Evolutionary conservation across 2,113 vertebrate genomes (phyloP).

Genomic region (Arizona elegans): DNA sequence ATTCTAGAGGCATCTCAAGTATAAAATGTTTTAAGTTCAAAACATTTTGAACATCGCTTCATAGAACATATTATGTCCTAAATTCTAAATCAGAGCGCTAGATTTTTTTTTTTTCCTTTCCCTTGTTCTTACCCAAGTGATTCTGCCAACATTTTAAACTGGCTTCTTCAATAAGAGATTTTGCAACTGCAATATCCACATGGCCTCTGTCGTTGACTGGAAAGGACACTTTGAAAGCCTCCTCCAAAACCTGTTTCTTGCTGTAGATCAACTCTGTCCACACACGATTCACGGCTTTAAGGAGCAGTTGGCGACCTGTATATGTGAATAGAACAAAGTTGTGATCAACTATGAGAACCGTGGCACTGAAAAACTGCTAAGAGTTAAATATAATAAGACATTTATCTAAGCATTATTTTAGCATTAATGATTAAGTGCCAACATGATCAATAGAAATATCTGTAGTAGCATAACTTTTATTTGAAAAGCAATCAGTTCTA

Average conservation of each 20-base stretch:
- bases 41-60: neutral
- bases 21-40: neutral
- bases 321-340: slow-evolving; percentile 3
- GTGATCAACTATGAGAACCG: neutral
- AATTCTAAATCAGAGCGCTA: neutral
- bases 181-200: slow-evolving; percentile 86
- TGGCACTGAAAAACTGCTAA: neutral
- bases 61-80: neutral
- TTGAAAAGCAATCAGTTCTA: neutral
- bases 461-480: neutral
- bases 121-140: slow-evolving; percentile 82
- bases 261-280: slow-evolving; percentile 98
- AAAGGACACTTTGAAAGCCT: slow-evolving; percentile 91
- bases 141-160: slow-evolving; percentile 96
- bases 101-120: too few species aligned
- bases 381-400: too few species aligned
- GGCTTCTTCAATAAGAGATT: slow-evolving; percentile 88
- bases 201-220: slow-evolving; percentile 93
- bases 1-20: neutral
- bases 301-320: slow-evolving; percentile 90
- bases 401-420: neutral
- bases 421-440: neutral
- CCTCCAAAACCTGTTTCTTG: slow-evolving; percentile 93
- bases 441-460: neutral
- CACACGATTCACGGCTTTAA: slow-evolving; percentile 96